These are phyloP conservation scores for Diplazon laetatorius DNA, from an alignment of 2,888 invertebrate genomes.

Conservation along the genomic window DNA sequence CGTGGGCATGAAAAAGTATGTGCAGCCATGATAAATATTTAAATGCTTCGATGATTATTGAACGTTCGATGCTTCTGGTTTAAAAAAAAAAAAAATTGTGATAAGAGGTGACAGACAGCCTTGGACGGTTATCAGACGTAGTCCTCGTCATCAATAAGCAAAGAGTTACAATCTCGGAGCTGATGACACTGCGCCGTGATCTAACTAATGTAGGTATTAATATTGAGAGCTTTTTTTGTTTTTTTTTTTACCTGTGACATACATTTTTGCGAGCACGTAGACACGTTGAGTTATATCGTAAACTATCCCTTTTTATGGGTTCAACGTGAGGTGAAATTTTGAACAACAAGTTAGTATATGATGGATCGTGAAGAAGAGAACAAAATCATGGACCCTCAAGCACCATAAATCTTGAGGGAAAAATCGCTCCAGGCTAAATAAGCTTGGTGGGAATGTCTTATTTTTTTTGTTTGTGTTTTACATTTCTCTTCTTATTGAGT, in stretches of 20 bases:
- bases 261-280: conserved; percentile 9
- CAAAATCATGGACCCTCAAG: background rate
- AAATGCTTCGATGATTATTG: too few species aligned
- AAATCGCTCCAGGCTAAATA: conserved; percentile 13
- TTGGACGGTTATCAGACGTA: background rate
- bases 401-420: background rate
- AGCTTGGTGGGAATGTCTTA: too few species aligned
- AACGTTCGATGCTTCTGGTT: too few species aligned
- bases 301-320: conserved; percentile 16
- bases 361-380: conserved; percentile 12
- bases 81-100: too few species aligned
- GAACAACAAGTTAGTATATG: conserved; percentile 24
- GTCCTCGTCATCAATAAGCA: background rate
- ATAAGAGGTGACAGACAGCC: background rate
- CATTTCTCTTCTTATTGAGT: background rate
- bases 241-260: background rate
- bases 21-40: too few species aligned
- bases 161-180: background rate
- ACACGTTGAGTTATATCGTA: background rate
- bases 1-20: too few species aligned
- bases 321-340: conserved; percentile 1
- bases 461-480: background rate
- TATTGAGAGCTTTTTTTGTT: background rate
- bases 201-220: background rate
- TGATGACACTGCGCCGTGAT: background rate